Conservation (phyloP, 2,113 vertebrate species). For the Tetrao urogallus region DNA sequence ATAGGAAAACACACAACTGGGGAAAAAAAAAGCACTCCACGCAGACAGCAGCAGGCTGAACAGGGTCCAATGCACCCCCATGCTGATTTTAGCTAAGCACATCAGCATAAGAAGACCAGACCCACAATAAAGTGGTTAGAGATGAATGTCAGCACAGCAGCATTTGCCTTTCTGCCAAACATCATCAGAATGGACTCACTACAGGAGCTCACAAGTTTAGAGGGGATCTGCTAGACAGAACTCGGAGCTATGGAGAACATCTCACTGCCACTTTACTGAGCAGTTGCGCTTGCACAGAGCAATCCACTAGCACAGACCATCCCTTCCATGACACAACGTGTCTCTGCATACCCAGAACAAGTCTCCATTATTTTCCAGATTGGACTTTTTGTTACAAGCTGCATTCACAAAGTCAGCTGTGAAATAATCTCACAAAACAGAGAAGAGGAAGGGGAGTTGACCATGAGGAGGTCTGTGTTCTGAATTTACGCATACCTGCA, state of each 20-base stretch:
- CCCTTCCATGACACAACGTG: conserved; percentile 25
- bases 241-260: conserved; percentile 55
- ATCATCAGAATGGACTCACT: conserved; percentile 68
- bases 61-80: background rate
- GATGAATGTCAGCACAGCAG: conserved; percentile 68
- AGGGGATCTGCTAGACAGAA: conserved; percentile 56
- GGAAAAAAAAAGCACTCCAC: background rate
- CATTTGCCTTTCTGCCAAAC: conserved; percentile 49
- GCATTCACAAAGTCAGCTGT: background rate
- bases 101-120: conserved; percentile 39
- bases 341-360: conserved; percentile 36
- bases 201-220: conserved; percentile 63
- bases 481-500: background rate
- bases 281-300: conserved; percentile 40
- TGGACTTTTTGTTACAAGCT: conserved; percentile 15
- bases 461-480: background rate
- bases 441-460: background rate
- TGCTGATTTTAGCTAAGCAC: background rate
- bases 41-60: background rate
- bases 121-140: conserved; percentile 19
- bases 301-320: conserved; percentile 27
- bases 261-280: conserved; percentile 24
- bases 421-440: background rate
- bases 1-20: background rate
- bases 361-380: conserved; percentile 28